These are phyloP conservation scores for Telenomus remus DNA, from an alignment of 1,140 invertebrate genomes.

Conservation along the genomic window DNA sequence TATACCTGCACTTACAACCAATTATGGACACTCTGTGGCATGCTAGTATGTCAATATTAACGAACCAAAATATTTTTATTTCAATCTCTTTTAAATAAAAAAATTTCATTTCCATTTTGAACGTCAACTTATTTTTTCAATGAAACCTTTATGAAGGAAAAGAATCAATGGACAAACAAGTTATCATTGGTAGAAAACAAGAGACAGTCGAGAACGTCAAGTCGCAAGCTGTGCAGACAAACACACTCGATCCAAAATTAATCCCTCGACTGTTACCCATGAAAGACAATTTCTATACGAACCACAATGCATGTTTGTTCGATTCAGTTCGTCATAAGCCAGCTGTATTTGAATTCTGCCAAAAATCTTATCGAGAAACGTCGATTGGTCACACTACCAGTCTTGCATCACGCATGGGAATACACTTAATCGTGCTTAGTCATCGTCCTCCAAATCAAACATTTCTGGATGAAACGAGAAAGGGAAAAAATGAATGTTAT, in stretches of 20 bases:
- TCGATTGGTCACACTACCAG: slow-evolving; percentile 68
- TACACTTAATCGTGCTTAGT: no score
- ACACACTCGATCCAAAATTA: slow-evolving; percentile 57
- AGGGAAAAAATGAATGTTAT: no score
- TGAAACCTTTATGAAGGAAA: not conserved
- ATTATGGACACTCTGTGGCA: no score
- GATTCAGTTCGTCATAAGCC: slow-evolving; percentile 64
- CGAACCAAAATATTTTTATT: no score
- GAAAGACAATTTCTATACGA: slow-evolving; percentile 45
- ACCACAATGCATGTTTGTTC: slow-evolving; percentile 65
- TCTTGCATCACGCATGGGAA: slow-evolving; percentile 6
- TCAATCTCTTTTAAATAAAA: no score
- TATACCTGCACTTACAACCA: no score
- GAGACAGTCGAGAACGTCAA: slow-evolving; percentile 63
- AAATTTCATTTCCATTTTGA: no score
- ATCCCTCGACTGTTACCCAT: slow-evolving; percentile 40
- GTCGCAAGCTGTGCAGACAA: slow-evolving; percentile 71
- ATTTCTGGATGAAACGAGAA: no score
- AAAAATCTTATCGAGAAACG: slow-evolving; percentile 65
- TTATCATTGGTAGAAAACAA: slow-evolving; percentile 64
- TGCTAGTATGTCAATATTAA: no score
- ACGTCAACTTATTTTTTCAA: no score
- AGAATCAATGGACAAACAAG: slow-evolving; percentile 55
- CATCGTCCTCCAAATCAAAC: no score
- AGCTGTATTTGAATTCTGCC: slow-evolving; percentile 72